Percentiles rank a stretch among this genome's conserved stretches.
These are phyloP conservation scores for Monopterus albus DNA, from an alignment of 2,113 vertebrate genomes.

Conservation along the genomic window DNA sequence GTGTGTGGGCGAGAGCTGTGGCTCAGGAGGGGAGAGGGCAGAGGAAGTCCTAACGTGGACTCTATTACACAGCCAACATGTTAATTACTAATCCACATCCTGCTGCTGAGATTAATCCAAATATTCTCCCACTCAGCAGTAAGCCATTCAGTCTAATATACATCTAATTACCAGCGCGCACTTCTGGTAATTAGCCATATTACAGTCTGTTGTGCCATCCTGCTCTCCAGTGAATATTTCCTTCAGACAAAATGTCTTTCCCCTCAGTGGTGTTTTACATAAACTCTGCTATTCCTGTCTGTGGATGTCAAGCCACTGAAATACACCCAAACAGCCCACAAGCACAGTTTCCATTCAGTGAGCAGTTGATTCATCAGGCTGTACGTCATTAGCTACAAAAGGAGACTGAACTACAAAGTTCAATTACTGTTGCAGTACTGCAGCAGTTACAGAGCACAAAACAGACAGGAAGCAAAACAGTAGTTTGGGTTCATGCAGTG, in stretches of 20 bases:
- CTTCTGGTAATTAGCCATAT: no score
- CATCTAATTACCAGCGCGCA: conserved; percentile 16
- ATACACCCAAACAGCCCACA: background rate
- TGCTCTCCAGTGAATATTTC: no score
- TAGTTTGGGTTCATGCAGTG: no score
- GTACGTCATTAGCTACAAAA: background rate
- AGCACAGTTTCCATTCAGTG: conserved; percentile 13
- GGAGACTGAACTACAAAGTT: background rate
- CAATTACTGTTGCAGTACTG: background rate
- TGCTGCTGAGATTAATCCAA: conserved; percentile 42
- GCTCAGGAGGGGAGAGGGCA: conserved; percentile 28
- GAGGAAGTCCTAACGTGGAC: conserved; percentile 70
- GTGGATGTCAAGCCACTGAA: conserved; percentile 19
- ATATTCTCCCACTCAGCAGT: conserved; percentile 51
- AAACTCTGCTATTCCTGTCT: conserved; percentile 26
- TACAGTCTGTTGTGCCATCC: no score
- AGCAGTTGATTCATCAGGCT: background rate
- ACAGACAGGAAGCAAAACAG: no score
- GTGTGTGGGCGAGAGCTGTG: conserved; percentile 69
- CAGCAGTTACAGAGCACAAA: background rate
- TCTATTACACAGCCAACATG: conserved; percentile 48
- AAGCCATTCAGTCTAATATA: conserved; percentile 16
- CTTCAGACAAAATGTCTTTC: conserved; percentile 30
- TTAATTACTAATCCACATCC: conserved; percentile 74
- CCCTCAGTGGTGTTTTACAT: conserved; percentile 20